These are phyloP conservation scores for Nemotelus nigrinus DNA, from an alignment of 2,888 invertebrate genomes.

Conservation along the genomic window DNA sequence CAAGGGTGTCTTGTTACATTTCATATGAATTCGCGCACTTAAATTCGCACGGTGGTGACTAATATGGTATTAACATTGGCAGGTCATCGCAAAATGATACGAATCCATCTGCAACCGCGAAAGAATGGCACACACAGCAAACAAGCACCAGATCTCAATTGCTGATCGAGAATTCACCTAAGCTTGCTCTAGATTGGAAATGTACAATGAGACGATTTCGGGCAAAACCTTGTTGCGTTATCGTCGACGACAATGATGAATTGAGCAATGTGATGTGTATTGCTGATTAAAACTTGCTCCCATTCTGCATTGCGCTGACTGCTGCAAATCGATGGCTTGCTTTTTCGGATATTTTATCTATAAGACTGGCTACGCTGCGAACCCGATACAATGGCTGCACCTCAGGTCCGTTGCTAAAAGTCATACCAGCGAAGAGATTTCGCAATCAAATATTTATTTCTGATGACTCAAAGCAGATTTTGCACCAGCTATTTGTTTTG, in stretches of 20 bases:
- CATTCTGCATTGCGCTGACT: conserved; percentile 17
- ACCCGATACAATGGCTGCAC: conserved; percentile 7
- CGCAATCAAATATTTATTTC: conserved; percentile 23
- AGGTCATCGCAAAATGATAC: too few species aligned
- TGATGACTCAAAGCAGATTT: conserved; percentile 29
- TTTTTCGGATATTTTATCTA: conserved; percentile 30
- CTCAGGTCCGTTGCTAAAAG: background rate
- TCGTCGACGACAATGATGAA: conserved; percentile 11
- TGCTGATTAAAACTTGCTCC: conserved; percentile 27
- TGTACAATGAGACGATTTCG: background rate
- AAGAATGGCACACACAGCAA: background rate
- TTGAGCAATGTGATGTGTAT: conserved; percentile 15
- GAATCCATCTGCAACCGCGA: too few species aligned
- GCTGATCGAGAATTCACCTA: background rate
- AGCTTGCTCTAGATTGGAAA: background rate
- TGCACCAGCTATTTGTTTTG: conserved; percentile 2
- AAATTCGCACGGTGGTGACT: too few species aligned
- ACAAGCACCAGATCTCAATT: background rate
- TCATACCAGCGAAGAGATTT: conserved; percentile 6
- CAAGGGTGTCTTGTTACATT: too few species aligned
- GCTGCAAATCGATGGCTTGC: conserved; percentile 24
- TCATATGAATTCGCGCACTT: too few species aligned
- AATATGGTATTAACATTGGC: too few species aligned
- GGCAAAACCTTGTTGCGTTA: conserved; percentile 1
- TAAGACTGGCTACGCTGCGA: conserved; percentile 8